Evolutionary conservation across 2,113 vertebrate species (phyloP).

Genomic region (Cyprinus carpio): DNA sequence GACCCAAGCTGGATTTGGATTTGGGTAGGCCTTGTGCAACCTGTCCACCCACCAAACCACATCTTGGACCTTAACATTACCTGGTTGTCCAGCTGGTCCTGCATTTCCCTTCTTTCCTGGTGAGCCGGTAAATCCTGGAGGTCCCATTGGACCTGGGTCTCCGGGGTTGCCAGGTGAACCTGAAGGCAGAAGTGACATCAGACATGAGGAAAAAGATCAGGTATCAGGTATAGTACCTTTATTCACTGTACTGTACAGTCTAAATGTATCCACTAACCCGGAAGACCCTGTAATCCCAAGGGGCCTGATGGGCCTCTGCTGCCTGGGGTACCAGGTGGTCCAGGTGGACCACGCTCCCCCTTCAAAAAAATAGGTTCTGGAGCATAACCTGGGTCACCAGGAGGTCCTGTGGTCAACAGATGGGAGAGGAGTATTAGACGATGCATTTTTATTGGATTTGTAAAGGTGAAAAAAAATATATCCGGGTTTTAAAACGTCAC

Average conservation of each 20-base stretch:
- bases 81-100: conserved; percentile 86
- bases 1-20: neutral
- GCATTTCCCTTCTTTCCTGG: conserved; percentile 87
- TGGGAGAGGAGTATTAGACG: neutral
- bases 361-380: conserved; percentile 75
- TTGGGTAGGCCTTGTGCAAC: neutral
- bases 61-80: conserved; percentile 64
- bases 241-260: neutral
- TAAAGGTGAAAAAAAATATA: neutral
- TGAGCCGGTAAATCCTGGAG: conserved; percentile 87
- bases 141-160: conserved; percentile 83
- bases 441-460: neutral
- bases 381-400: conserved; percentile 75
- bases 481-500: neutral
- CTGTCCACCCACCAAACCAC: neutral
- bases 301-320: conserved; percentile 78
- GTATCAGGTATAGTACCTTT: neutral
- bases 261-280: conserved; percentile 72
- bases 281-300: conserved; percentile 79
- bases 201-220: neutral
- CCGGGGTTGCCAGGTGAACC: conserved; percentile 82
- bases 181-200: conserved; percentile 61
- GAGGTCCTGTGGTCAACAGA: conserved; percentile 69
- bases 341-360: conserved; percentile 84
- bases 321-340: conserved; percentile 80